Percentiles rank a stretch among this genome's conserved stretches.
Conservation (phyloP, 2,113 vertebrate genomes). For the Gopherus flavomarginatus region DNA sequence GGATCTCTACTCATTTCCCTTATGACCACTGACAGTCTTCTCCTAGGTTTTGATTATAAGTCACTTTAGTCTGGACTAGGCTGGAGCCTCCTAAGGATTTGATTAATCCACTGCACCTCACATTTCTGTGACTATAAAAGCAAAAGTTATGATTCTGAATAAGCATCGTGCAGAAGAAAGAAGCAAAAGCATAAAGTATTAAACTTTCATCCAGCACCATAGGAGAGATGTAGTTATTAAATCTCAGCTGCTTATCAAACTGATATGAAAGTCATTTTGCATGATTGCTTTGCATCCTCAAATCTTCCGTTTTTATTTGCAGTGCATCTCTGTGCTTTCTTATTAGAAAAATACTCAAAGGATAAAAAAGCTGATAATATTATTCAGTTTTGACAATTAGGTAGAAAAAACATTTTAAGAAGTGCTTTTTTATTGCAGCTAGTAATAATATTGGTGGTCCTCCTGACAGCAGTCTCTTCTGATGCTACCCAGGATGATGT, state of each 20-base stretch:
- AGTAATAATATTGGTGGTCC: constrained; percentile 79
- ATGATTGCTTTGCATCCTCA: constrained; percentile 85
- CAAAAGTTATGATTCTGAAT: constrained; percentile 76
- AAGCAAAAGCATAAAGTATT: constrained; percentile 82
- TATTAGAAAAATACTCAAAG: constrained; percentile 90
- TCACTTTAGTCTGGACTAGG: constrained; percentile 19
- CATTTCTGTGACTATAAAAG: constrained; percentile 73
- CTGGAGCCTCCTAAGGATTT: constrained; percentile 57
- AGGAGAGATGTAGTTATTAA: constrained; percentile 88
- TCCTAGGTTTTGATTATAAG: constrained; percentile 36
- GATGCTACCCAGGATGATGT: constrained; percentile 74
- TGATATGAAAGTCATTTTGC: constrained; percentile 89
- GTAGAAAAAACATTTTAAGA: constrained; percentile 81
- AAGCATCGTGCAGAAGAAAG: constrained; percentile 76
- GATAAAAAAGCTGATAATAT: constrained; percentile 88
- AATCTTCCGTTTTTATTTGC: constrained; percentile 87
- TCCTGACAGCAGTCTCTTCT: constrained; percentile 73
- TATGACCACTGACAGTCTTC: constrained; percentile 30
- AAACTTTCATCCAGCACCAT: constrained; percentile 84
- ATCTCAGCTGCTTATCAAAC: constrained; percentile 90
- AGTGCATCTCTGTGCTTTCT: constrained; percentile 83
- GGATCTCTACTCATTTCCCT: constrained; percentile 53
- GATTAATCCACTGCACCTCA: constrained; percentile 70
- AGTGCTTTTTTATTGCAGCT: constrained; percentile 83
- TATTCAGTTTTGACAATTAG: constrained; percentile 89